These are phyloP conservation scores for Bathynomus jamesi DNA, from an alignment of 1,140 invertebrate species.

Conservation along the genomic window DNA sequence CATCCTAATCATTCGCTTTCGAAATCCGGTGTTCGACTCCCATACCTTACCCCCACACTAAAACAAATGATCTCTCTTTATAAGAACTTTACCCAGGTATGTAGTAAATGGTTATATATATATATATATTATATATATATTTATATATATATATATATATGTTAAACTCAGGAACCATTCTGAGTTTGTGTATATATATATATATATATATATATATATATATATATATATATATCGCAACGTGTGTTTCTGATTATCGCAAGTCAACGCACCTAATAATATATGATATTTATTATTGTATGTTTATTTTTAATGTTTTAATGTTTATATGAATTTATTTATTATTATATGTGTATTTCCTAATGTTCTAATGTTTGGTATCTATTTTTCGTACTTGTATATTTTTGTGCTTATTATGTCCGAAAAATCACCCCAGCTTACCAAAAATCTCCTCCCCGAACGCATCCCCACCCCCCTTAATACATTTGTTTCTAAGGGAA, in stretches of 20 bases:
- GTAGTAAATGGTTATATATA: background rate
- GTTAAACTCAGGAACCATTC: background rate
- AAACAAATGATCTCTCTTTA: slow-evolving; percentile 28
- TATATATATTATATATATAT: slow-evolving; percentile 4
- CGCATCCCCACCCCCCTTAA: background rate
- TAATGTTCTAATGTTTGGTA: too few relatives aligned
- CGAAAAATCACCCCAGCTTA: too few relatives aligned
- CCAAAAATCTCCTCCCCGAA: background rate
- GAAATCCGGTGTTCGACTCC: slow-evolving; percentile 21
- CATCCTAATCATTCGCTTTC: slow-evolving; percentile 27
- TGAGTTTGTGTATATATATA: background rate
- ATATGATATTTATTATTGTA: background rate
- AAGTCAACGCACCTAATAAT: too few relatives aligned
- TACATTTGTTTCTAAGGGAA: background rate
- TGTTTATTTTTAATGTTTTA: background rate
- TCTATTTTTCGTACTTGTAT: too few relatives aligned
- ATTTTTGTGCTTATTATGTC: too few relatives aligned
- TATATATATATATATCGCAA: slow-evolving; percentile 5
- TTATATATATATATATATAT: background rate
- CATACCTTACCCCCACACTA: slow-evolving; percentile 32
- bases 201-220: slow-evolving; percentile 3
- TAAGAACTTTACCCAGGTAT: slow-evolving; percentile 25
- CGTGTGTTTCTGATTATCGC: background rate
- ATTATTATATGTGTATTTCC: background rate
- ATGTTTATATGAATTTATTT: background rate